A percentile compares a stretch with the other conserved stretches of the same genome.
Conservation (phyloP, 2,888 invertebrate species). For the Lamellibrachia satsuma region DNA sequence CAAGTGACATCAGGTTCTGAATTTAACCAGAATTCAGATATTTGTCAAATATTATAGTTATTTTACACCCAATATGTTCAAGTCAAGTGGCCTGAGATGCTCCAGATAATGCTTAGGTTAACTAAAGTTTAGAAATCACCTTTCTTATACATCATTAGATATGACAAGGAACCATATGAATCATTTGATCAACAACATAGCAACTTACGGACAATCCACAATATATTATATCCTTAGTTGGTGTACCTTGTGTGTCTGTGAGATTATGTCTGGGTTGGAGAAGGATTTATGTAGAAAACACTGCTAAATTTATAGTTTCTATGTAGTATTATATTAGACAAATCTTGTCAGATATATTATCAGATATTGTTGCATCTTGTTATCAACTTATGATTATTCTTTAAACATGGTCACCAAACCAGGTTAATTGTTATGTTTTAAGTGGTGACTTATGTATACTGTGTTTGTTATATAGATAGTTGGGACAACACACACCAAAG, state of each 20-base stretch:
- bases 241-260: neutral
- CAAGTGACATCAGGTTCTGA: neutral
- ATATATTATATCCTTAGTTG: neutral
- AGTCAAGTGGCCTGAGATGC: neutral
- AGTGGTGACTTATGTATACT: neutral
- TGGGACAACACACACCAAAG: neutral
- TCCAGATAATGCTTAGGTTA: neutral
- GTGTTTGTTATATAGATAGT: neutral
- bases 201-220: neutral
- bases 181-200: neutral
- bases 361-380: neutral
- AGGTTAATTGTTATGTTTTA: neutral
- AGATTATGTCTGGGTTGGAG: too few relatives aligned
- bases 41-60: neutral
- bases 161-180: neutral
- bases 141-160: neutral
- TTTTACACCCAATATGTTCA: neutral
- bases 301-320: neutral
- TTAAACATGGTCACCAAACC: neutral
- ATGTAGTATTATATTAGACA: neutral
- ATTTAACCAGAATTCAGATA: neutral
- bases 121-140: neutral
- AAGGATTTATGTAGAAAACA: neutral
- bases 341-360: too few relatives aligned
- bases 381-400: neutral